Conservation (phyloP, 2,797 vertebrate species). For the Myripristis murdjan region DNA sequence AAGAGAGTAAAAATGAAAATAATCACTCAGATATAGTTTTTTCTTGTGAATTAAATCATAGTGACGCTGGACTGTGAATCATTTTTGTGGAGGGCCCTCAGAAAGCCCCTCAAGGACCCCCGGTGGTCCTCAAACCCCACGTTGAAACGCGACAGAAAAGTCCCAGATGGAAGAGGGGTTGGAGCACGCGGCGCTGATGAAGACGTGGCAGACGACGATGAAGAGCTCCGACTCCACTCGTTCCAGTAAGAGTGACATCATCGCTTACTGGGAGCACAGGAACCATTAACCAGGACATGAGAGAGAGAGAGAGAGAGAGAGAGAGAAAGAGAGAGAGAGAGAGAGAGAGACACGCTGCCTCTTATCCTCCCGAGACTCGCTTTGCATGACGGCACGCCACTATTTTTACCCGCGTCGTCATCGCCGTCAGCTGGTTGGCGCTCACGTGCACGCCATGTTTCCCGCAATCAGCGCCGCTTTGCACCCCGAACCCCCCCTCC, state of each 20-base stretch:
- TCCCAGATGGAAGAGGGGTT: no score
- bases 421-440: no score
- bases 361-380: slow-evolving; percentile 50
- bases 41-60: no score
- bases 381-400: slow-evolving; percentile 72
- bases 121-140: no score
- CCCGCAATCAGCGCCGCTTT: no score
- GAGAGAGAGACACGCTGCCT: slow-evolving; percentile 38
- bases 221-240: slow-evolving; percentile 52
- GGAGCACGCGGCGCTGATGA: not conserved
- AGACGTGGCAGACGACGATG: slow-evolving; percentile 26
- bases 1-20: no score
- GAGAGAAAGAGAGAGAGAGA: slow-evolving; percentile 36
- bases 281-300: slow-evolving; percentile 70
- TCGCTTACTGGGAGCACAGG: slow-evolving; percentile 68
- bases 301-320: no score
- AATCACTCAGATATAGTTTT: no score
- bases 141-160: no score
- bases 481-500: slow-evolving; percentile 39
- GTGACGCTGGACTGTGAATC: no score
- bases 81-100: no score
- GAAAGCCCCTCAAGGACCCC: no score
- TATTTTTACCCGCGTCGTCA: slow-evolving; percentile 84
- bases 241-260: slow-evolving; percentile 52
- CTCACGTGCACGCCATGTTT: slow-evolving; percentile 40